Evolutionary conservation across 2,797 vertebrate genomes (phyloP).

Genomic region (Sebastes minor): DNA sequence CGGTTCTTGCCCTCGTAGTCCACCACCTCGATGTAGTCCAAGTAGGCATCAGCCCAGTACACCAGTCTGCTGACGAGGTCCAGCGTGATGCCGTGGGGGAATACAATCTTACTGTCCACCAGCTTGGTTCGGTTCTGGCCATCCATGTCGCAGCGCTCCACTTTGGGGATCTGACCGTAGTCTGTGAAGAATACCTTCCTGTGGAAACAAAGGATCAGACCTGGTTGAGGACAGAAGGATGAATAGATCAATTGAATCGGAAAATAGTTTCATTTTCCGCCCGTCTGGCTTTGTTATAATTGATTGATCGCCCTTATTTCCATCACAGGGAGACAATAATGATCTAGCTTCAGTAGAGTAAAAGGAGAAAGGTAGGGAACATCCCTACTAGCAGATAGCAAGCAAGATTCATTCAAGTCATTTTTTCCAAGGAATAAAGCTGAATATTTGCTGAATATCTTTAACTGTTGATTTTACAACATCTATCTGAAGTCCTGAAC

Average conservation of each 20-base stretch:
- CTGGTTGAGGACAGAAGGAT: background rate
- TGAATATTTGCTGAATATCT: background rate
- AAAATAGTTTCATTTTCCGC: background rate
- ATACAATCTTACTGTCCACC: slow-evolving; percentile 95
- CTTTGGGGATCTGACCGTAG: slow-evolving; percentile 95
- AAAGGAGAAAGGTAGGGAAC: background rate
- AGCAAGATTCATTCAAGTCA: background rate
- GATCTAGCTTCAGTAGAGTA: background rate
- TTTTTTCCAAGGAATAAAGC: background rate
- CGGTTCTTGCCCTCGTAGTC: slow-evolving; percentile 95
- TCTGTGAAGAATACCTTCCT: slow-evolving; percentile 97
- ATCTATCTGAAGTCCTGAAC: background rate
- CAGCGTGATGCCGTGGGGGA: slow-evolving; percentile 91
- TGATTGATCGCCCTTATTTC: background rate
- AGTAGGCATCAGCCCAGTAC: slow-evolving; percentile 94
- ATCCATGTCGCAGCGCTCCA: slow-evolving; percentile 95
- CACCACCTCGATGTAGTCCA: slow-evolving; percentile 95
- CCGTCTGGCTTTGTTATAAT: background rate
- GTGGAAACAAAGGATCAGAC: slow-evolving; percentile 8
- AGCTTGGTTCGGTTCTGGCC: slow-evolving; percentile 95
- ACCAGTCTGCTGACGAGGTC: slow-evolving; percentile 93
- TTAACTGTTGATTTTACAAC: background rate
- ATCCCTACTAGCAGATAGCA: background rate
- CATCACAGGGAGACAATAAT: background rate
- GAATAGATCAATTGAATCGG: background rate